Base-by-base conservation (phyloP, 2,113 vertebrate genomes). In the Seriola dumerili region DNA sequence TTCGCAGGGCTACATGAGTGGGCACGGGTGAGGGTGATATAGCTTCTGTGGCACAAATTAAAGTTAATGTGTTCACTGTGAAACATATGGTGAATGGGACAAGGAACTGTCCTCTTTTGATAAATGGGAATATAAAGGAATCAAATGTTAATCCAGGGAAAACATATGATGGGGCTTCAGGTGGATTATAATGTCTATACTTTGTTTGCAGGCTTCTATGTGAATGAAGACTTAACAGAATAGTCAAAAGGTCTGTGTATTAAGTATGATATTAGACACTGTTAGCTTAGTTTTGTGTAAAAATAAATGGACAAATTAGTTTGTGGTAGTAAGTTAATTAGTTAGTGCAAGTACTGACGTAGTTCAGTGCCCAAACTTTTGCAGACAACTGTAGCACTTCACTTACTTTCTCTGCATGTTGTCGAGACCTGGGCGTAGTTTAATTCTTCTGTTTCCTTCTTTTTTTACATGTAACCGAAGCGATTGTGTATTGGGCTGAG, bases 1-100 rank as follows among this genome's bases (percentile, higher is more conserved):
- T 67, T 67, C 76, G 62, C 48, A 40, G 52, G 52, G 64, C 29
- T 65, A 58, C 29, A 23, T 1, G 9, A 85, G 80, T 12, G 55
- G 67, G 58, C 55, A 79, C 11, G 32, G 38, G 64, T 9, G 58
- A 19, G 61, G 72, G 66, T 72, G 64, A 80, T 34, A 46, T 55
- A 65, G 57, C 76, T 58, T 71, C 52, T 34, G 23, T 67, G 34
- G 46, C 52, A 67, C 8, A 79, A 83, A 81, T 81, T 57, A 71
- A 81, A 71, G 67, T 62, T 63, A 68, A 73, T 59, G 72, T 62
- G 34, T 58, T 83, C 12, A 29, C 1, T 13, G 58, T 42, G 66
- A 34, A 58, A 50, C 72, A 63, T 65, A 63, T 44, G 76, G 25
- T 61, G 62, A 78, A 76, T 11, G 29, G 64, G 48, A 73, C 14